A percentile compares a stretch with the other conserved stretches of the same genome.
phyloP scores from a whole-genome alignment of 2,797 vertebrate genomes.

The Thaleichthys pacificus region DNA sequence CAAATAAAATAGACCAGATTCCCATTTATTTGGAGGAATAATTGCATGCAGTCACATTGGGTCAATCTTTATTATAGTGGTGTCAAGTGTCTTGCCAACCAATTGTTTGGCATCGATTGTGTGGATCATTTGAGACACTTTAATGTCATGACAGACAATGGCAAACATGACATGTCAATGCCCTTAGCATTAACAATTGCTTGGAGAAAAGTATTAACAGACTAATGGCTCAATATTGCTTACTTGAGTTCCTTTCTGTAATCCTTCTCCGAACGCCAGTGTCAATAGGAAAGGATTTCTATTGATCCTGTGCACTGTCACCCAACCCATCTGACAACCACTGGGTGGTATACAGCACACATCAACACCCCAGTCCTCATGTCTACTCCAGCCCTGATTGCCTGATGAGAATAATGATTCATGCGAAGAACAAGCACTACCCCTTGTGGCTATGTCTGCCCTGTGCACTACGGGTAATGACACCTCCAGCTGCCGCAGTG shows the following conservation, averaged over 20 bases:
- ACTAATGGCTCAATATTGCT: conserved; percentile 34
- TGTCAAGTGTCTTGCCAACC: conserved; percentile 57
- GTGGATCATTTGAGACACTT: conserved; percentile 50
- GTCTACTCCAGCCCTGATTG: conserved; percentile 31
- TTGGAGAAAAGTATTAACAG: conserved; percentile 47
- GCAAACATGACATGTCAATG: conserved; percentile 32
- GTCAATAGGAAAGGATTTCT: conserved; percentile 53
- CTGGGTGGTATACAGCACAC: conserved; percentile 45
- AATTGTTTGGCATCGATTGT: conserved; percentile 67
- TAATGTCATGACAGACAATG: conserved; percentile 50
- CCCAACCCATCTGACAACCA: conserved; percentile 43
- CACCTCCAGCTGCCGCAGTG: conserved; percentile 73
- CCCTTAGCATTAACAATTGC: conserved; percentile 46
- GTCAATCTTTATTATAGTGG: conserved; percentile 67
- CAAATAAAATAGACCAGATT: conserved; percentile 13
- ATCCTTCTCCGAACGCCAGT: conserved; percentile 25
- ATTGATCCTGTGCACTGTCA: conserved; percentile 55
- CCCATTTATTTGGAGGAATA: conserved; percentile 45
- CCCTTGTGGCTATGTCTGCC: conserved; percentile 69
- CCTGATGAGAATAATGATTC: conserved; percentile 39
- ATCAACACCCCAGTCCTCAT: conserved; percentile 55
- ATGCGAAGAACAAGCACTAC: conserved; percentile 74
- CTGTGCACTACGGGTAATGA: conserved; percentile 62
- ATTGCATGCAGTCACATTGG: conserved; percentile 57
- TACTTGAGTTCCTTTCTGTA: conserved; percentile 1